Conservation (phyloP, 2,797 vertebrate genomes). For the Sebastes taczanowskii region DNA sequence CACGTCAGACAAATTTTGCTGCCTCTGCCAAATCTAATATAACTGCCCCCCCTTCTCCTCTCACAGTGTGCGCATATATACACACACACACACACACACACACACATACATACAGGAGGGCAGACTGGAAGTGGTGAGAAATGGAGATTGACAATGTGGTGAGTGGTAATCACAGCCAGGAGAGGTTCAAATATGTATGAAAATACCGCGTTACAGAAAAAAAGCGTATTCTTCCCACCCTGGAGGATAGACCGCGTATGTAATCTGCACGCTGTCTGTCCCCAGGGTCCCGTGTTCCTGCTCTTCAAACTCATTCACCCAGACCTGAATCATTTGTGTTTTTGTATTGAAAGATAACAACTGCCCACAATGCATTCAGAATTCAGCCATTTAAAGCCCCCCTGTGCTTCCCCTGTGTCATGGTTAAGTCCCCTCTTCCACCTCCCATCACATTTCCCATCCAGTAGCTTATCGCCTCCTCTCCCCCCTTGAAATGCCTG, state of each 20-base stretch:
- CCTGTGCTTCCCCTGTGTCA: conserved; percentile 31
- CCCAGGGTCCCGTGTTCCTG: conserved; percentile 42
- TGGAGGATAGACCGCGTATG: conserved; percentile 48
- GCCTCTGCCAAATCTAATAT: conserved; percentile 80
- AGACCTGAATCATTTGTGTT: conserved; percentile 66
- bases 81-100: not conserved
- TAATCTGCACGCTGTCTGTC: conserved; percentile 65
- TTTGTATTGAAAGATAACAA: conserved; percentile 71
- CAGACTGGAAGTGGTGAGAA: conserved; percentile 44
- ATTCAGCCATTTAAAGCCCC: conserved; percentile 40
- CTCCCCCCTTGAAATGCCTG: conserved; percentile 18
- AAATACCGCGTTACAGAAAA: conserved; percentile 52
- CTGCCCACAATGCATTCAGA: conserved; percentile 51
- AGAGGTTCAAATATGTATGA: conserved; percentile 79
- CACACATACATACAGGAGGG: not conserved
- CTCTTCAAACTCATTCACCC: conserved; percentile 70
- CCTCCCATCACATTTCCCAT: conserved; percentile 54
- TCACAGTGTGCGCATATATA: conserved; percentile 21
- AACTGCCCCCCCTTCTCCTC: conserved; percentile 47
- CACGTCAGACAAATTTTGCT: conserved; percentile 81
- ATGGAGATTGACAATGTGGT: conserved; percentile 66
- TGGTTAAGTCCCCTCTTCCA: conserved; percentile 35
- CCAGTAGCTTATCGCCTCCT: conserved; percentile 55
- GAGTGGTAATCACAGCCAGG: conserved; percentile 72
- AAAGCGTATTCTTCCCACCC: conserved; percentile 35